Evolutionary conservation across 2,888 invertebrate species (phyloP).

Genomic region (Unio delphinus): DNA sequence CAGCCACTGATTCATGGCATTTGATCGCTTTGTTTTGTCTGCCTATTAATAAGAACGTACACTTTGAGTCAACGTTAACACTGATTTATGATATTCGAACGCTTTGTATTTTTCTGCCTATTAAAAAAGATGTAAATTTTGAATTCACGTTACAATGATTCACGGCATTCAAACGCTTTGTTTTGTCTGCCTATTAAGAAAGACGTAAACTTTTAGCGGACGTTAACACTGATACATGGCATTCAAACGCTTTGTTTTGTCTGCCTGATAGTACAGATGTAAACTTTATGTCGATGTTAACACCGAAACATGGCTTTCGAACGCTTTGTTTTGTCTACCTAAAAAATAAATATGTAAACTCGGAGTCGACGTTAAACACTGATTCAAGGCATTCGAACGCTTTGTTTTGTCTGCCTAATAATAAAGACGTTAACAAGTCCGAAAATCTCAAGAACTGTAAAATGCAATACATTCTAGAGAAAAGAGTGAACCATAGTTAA

Average conservation of each 20-base stretch:
- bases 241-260: background rate
- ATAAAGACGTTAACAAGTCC: too few relatives aligned
- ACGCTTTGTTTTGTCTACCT: slow-evolving; percentile 27
- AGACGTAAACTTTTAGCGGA: background rate
- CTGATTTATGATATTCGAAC: slow-evolving; percentile 20
- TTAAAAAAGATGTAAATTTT: too few relatives aligned
- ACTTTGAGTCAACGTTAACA: slow-evolving; percentile 20
- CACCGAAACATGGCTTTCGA: slow-evolving; percentile 19
- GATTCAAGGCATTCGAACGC: slow-evolving; percentile 17
- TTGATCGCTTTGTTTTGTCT: slow-evolving; percentile 21
- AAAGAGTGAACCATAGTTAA: too few relatives aligned
- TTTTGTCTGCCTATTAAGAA: slow-evolving; percentile 21
- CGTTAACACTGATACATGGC: slow-evolving; percentile 27
- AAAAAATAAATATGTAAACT: background rate
- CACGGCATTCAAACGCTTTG: slow-evolving; percentile 22
- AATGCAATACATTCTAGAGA: too few relatives aligned
- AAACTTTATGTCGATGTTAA: too few relatives aligned
- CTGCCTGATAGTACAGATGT: too few relatives aligned
- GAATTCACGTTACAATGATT: background rate
- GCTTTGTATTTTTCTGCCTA: too few relatives aligned
- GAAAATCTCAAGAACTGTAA: too few relatives aligned
- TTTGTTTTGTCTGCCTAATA: too few relatives aligned
- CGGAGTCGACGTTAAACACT: slow-evolving; percentile 12
- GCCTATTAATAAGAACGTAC: slow-evolving; percentile 10
- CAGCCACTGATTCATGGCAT: slow-evolving; percentile 44